Evolutionary conservation across 1,140 invertebrate species (phyloP), one percentile per base, ranked within the genome.

Genomic region (Acromyrmex heyeri): DNA sequence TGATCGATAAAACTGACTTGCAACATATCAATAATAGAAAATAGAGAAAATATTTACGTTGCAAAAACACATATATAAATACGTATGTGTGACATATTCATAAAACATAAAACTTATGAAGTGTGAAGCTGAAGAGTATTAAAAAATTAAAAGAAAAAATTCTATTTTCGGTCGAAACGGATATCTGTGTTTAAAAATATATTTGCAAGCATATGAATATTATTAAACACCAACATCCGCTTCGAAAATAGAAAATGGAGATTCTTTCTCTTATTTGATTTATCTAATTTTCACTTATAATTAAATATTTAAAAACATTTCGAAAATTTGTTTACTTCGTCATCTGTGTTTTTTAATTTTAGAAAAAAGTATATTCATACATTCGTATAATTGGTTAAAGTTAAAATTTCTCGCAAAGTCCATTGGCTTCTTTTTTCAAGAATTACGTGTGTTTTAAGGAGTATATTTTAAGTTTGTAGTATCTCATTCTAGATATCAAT

Each of bases 401-500:
- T 5, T 34, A 78, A 65, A 34, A n/a, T 64, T 64, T 10, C 3
- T 64, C 12, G 21, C 21, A 2, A 24, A 16, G 21, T 2, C n/a
- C 59, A 2, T n/a, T 16, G 6, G 21, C 12, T 78, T 1, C 5
- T 30, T 53, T 48, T 79, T 34, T 30, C 10, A 14, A 2, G 8
- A 76, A 30, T 8, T 30, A 64, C 5, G 16, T 27, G 18, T 30
- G 38, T 50, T 44, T 65, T n/a, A 34, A 12, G 10, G 24, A 78
- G 10, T 12, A 5, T 55, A n/a, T 50, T 16, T 50, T 16, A 44
- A 44, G 38, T 10, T 44, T 44, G 38, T 44, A 44, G 38, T 21
- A 14, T 44, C n/a, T 30, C n/a, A 38, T 70, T 81, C 67, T 24
- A 21, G 24, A 81, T 69, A 69, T 69, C 69, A 81, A 69, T 81